Percentiles rank a stretch among this genome's conserved stretches.
phyloP scores from a whole-genome alignment of 2,797 vertebrate species.

The Coccyzus lansbergi region DNA sequence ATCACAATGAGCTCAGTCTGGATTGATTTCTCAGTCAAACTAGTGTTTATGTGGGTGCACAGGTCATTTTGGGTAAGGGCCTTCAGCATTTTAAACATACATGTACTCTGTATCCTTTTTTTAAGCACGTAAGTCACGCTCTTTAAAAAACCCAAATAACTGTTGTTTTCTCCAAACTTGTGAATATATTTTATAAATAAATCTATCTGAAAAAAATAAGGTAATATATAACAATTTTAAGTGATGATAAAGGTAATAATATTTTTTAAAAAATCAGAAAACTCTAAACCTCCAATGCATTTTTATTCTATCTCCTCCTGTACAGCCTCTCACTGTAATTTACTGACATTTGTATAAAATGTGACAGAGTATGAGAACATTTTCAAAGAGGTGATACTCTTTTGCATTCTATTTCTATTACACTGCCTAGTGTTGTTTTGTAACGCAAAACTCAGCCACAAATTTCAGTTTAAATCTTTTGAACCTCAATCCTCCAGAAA shows the following conservation, averaged over 20 bases:
- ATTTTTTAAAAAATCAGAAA: background rate
- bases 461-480: background rate
- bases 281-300: background rate
- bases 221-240: background rate
- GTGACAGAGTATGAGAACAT: constrained; percentile 18
- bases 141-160: background rate
- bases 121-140: background rate
- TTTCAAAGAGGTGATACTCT: constrained; percentile 9
- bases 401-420: constrained; percentile 16
- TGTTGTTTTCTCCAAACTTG: background rate
- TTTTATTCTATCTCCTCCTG: background rate
- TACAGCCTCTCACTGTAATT: constrained; percentile 1
- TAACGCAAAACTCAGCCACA: constrained; percentile 10
- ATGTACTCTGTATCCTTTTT: background rate
- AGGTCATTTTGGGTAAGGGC: background rate
- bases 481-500: background rate
- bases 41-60: background rate
- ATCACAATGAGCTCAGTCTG: background rate
- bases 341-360: constrained; percentile 24
- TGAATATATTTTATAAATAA: background rate
- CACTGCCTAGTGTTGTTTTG: background rate
- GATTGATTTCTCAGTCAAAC: background rate
- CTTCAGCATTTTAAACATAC: background rate
- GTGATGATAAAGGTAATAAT: background rate
- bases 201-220: background rate